phyloP scores from a whole-genome alignment of 2,888 invertebrate genomes.

The Ectemnius cavifrons region DNA sequence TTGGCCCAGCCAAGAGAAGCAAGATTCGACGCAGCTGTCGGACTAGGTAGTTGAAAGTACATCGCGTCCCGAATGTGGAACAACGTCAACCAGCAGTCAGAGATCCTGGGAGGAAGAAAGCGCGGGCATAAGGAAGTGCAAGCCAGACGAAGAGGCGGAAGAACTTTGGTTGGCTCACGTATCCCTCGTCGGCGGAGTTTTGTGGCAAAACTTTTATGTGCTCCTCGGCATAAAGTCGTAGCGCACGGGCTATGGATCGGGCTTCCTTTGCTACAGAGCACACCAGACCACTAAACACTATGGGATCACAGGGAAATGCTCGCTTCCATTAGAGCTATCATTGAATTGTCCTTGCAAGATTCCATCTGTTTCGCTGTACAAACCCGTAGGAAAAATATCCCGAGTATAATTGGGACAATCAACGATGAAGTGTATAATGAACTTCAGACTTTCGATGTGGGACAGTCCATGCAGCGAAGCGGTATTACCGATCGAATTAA shows the following conservation, averaged over 20 bases:
- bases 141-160: constrained; percentile 1
- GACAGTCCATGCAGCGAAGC: neutral
- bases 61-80: constrained; percentile 35
- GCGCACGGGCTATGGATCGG: neutral
- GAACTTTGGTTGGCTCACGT: constrained; percentile 15
- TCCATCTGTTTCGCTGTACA: too few relatives aligned
- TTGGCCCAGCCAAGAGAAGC: constrained; percentile 23
- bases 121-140: constrained; percentile 16
- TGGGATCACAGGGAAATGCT: too few relatives aligned
- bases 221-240: constrained; percentile 33
- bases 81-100: constrained; percentile 19
- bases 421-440: too few relatives aligned
- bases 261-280: neutral
- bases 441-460: neutral
- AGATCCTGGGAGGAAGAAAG: constrained; percentile 5
- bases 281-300: too few relatives aligned
- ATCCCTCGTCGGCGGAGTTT: constrained; percentile 40
- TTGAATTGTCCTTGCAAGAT: too few relatives aligned
- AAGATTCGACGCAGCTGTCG: constrained; percentile 57
- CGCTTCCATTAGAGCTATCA: too few relatives aligned
- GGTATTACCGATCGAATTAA: neutral
- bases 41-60: constrained; percentile 48
- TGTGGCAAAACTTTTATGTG: constrained; percentile 53
- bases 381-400: too few relatives aligned
- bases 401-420: too few relatives aligned